Conservation (phyloP, 2,797 vertebrate genomes). For the Mormyrus proboscirostris region DNA sequence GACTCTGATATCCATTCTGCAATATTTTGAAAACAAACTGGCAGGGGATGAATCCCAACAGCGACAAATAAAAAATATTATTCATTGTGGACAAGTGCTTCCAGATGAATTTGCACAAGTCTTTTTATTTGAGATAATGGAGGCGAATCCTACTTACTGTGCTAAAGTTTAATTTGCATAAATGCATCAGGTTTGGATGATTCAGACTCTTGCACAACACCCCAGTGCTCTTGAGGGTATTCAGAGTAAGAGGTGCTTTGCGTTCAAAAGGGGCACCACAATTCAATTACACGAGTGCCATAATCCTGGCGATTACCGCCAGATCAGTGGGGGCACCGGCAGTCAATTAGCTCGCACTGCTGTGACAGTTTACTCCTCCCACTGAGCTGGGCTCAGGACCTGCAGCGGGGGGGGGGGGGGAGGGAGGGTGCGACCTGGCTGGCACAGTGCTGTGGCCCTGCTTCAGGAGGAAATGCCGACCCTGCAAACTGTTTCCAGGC, state of each 20-base stretch:
- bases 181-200: background rate
- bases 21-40: background rate
- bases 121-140: background rate
- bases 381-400: background rate
- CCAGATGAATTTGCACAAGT: background rate
- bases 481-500: background rate
- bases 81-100: background rate
- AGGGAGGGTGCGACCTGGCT: background rate
- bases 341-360: slow-evolving; percentile 29
- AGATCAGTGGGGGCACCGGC: slow-evolving; percentile 33
- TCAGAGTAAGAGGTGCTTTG: slow-evolving; percentile 14
- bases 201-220: background rate
- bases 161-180: background rate
- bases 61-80: background rate
- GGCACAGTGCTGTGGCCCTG: background rate
- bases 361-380: background rate
- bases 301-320: slow-evolving; percentile 34
- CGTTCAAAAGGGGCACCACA: slow-evolving; percentile 17
- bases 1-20: background rate
- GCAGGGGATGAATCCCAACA: background rate
- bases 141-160: background rate
- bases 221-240: background rate
- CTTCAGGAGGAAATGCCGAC: background rate
- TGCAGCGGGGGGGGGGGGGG: background rate
- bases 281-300: slow-evolving; percentile 33